phyloP scores from a whole-genome alignment of 1,140 invertebrate species.

The Drosophila tristis region DNA sequence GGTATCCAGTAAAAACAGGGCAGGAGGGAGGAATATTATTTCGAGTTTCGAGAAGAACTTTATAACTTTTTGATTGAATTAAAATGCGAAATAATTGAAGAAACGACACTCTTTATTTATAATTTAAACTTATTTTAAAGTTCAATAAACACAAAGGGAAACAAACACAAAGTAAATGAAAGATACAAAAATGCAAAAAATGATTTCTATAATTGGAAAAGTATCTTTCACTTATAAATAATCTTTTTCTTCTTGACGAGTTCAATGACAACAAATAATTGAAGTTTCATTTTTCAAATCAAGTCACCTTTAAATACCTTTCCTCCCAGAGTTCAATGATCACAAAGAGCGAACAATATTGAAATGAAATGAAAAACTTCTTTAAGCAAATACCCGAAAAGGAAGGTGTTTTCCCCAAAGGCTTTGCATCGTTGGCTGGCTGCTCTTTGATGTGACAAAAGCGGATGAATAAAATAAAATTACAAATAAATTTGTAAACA shows the following conservation, averaged over 20 bases:
- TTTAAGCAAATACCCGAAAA: too few species aligned
- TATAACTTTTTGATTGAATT: too few species aligned
- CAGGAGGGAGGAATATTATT: not conserved
- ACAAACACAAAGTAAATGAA: too few species aligned
- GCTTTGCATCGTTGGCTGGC: conserved; percentile 4
- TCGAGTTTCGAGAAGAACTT: too few species aligned
- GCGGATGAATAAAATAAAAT: conserved; percentile 17
- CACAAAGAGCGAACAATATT: conserved; percentile 1
- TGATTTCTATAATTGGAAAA: conserved; percentile 1
- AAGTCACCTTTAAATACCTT: not conserved
- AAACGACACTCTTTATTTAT: too few species aligned
- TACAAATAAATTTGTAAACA: conserved; percentile 25
- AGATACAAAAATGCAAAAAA: not conserved
- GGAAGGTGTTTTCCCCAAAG: conserved; percentile 14
- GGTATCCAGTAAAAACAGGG: not conserved
- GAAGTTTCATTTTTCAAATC: not conserved
- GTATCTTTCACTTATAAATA: too few species aligned
- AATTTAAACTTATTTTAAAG: too few species aligned
- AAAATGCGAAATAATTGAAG: too few species aligned
- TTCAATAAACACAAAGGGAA: too few species aligned
- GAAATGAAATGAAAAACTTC: not conserved
- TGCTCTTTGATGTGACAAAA: conserved; percentile 50
- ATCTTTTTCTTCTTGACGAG: too few species aligned
- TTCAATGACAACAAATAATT: conserved; percentile 22
- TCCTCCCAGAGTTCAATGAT: conserved; percentile 12